A percentile compares a stretch with the other conserved stretches of the same genome.
phyloP scores from a whole-genome alignment of 1,140 invertebrate species.

The Latrodectus geometricus region DNA sequence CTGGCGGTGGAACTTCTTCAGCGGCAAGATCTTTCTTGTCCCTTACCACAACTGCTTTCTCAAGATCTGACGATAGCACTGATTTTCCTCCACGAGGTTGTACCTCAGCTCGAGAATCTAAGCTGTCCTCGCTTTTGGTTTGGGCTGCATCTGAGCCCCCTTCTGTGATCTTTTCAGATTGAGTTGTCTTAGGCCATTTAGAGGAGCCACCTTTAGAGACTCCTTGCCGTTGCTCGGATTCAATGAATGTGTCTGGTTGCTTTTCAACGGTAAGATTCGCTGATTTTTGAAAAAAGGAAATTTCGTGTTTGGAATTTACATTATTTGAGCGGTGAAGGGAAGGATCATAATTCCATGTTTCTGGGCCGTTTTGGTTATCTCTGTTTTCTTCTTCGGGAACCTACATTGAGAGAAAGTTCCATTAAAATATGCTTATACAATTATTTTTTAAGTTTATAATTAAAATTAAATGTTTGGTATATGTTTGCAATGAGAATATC shows the following conservation, averaged over 20 bases:
- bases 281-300: constrained; percentile 40
- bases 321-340: constrained; percentile 36
- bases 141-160: background rate
- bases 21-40: background rate
- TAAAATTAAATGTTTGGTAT: no score
- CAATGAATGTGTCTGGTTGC: constrained; percentile 21
- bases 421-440: no score
- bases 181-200: constrained; percentile 29
- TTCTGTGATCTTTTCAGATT: background rate
- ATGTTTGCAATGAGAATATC: no score
- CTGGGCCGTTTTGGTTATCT: constrained; percentile 49
- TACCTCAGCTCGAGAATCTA: constrained; percentile 47
- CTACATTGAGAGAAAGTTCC: background rate
- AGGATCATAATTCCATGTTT: constrained; percentile 37
- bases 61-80: background rate
- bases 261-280: constrained; percentile 57
- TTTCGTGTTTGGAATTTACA: constrained; percentile 26
- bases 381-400: constrained; percentile 45
- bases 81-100: constrained; percentile 47
- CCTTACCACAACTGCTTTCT: background rate
- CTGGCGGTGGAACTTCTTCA: background rate
- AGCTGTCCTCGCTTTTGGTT: constrained; percentile 24
- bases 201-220: constrained; percentile 34
- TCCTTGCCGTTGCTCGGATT: constrained; percentile 7
- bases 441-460: no score